Evolutionary conservation across 2,113 vertebrate genomes (phyloP).

Genomic region (Gallinago paraguaiae): DNA sequence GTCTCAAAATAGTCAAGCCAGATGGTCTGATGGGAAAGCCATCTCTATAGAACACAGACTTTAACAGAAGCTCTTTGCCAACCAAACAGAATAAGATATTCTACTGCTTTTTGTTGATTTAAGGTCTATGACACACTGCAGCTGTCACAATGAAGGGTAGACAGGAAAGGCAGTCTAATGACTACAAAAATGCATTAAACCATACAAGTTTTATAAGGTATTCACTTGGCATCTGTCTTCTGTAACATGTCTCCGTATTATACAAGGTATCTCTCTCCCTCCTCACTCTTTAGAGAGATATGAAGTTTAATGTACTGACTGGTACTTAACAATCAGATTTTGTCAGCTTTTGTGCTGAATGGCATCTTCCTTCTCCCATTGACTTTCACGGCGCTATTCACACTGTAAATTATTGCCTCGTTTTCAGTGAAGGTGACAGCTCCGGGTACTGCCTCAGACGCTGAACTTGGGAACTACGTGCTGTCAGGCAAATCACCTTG

Average conservation of each 20-base stretch:
- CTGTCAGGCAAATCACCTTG: not conserved
- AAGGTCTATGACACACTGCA: conserved; percentile 29
- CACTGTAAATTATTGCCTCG: not conserved
- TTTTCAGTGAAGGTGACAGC: not conserved
- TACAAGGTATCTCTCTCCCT: not conserved
- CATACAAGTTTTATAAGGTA: not conserved
- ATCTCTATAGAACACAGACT: not conserved
- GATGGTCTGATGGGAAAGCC: not conserved
- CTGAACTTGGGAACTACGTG: not conserved
- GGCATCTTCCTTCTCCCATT: not conserved
- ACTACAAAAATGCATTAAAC: conserved; percentile 18
- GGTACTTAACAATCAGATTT: conserved; percentile 37
- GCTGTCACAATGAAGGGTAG: conserved; percentile 32
- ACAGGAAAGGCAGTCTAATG: not conserved
- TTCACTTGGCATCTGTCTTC: conserved; percentile 31
- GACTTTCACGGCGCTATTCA: not conserved
- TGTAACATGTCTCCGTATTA: not conserved
- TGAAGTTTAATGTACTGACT: conserved; percentile 30
- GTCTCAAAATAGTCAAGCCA: conserved; percentile 3
- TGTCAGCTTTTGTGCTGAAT: conserved; percentile 45
- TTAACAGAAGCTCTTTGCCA: not conserved
- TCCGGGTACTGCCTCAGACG: not conserved
- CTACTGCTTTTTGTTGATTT: not conserved
- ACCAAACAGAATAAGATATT: not conserved
- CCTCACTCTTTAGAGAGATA: conserved; percentile 2